Base-by-base conservation (phyloP, 2,113 vertebrate species). In the Dicaeum eximium region DNA sequence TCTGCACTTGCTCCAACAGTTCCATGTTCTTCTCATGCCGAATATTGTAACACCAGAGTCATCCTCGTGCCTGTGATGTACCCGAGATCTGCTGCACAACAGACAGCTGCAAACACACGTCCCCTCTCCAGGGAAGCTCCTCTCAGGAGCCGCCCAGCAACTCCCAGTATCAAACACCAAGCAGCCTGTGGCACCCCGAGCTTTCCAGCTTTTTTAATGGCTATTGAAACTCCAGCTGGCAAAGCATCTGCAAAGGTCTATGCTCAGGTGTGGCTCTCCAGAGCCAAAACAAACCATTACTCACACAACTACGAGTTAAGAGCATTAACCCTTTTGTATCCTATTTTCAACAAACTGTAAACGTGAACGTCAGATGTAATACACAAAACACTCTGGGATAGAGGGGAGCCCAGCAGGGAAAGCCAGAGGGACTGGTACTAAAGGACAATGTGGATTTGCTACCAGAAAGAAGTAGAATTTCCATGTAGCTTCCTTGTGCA, bases 131-230 rank as follows among this genome's bases (percentile, higher is more conserved):
- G 45, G 60, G 6, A 51, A 47, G 15, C 5, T 3, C 27, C 78
- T 35, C 60, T 62, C 31, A 38, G 38, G 38, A 38, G 38, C 9
- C 38, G 38, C 38, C 38, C 38, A 38, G 38, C 38, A 38, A 38
- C 78, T 35, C 60, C 58, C 31, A 0, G 54, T 5, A 37, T 23
- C 74, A n/a, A 75, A 64, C 3, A 0, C 15, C 0, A 1, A 60
- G 28, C 77, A 37, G 71, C 54, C 37, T 8, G 28, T 0, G 7
- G 18, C 23, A 33, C 50, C 66, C 56, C 0, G 0, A 54, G 60
- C 28, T 22, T 20, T 13, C 6, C 66, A 75, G 31, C 25, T 48
- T 61, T 15, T n/a, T 21, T 37, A 9, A 45, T 5, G 19, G 64
- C 21, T 78, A 5, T 1, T 56, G 50, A 67, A 66, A 79, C 28